Evolutionary conservation across 2,113 vertebrate genomes (phyloP), one percentile per base, ranked within the genome.

Genomic region (Albula goreensis): DNA sequence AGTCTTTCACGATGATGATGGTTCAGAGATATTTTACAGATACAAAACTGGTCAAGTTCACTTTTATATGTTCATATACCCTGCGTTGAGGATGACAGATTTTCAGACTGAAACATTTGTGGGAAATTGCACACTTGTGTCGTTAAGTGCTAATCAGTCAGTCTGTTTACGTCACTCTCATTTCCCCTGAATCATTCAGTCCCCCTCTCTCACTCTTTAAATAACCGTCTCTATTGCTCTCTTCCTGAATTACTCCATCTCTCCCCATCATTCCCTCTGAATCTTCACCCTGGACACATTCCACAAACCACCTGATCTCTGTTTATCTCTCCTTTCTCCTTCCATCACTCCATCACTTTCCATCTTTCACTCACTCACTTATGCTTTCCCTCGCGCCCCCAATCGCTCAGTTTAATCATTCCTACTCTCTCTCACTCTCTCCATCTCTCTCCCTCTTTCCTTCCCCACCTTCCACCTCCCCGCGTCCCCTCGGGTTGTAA

Each of bases 21-120:
- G 31, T 41, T 41, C 31, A 41, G 31, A 41, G 31, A 41, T 41
- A 41, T 41, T 41, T 41, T 41, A 41, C 31, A 41, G 31, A 41
- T 41, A 41, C 1, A 41, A 41, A 41, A 41, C 31, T 41, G 31
- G 31, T 41, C 31, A 41, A 41, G 31, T 41, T 41, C 31, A 41
- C 31, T 41, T 41, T 41, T 41, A 41, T 41, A 41, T 41, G 31
- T 41, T 41, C 22, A 90, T 85, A 78, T 80, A 0, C 83, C 63
- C 86, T 41, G 31, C 1, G 31, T 41, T 41, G 31, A 41, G 31
- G 31, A 1, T 41, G 1, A 41, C 31, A 41, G 31, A 41, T 92
- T 83, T 90, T 92, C 82, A 92, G 80, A 70, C 91, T 92, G 86
- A 79, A 90, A 88, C 17, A 50, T 41, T 41, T 41, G 31, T 41